Percentiles rank a stretch among this genome's conserved stretches.
Evolutionary conservation across 1,140 invertebrate genomes (phyloP).

Genomic region (Tribolium castaneum): DNA sequence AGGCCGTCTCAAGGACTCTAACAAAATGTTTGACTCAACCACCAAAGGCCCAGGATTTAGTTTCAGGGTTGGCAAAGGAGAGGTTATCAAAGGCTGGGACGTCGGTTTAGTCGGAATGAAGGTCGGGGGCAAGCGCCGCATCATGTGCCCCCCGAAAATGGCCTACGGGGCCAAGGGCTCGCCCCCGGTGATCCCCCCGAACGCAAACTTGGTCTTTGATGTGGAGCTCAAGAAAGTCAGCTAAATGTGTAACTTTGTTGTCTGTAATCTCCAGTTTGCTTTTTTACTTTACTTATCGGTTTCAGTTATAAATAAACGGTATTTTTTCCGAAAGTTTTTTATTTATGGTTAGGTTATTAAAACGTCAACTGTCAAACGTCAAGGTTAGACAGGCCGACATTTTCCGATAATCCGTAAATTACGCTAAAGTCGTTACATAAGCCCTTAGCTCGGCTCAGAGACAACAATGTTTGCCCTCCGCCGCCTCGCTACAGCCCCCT

Average conservation of each 20-base stretch:
- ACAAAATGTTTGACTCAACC: conserved; percentile 83
- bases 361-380: background rate
- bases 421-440: background rate
- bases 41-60: conserved; percentile 82
- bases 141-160: conserved; percentile 85
- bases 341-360: background rate
- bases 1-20: conserved; percentile 81
- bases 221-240: conserved; percentile 86
- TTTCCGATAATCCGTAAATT: background rate
- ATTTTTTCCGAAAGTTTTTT: background rate
- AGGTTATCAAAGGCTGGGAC: conserved; percentile 95
- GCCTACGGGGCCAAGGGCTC: conserved; percentile 85
- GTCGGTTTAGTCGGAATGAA: conserved; percentile 89
- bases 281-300: conserved; percentile 8
- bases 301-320: background rate
- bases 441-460: background rate
- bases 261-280: background rate
- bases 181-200: conserved; percentile 85
- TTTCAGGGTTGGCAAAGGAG: conserved; percentile 84
- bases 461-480: conserved; percentile 51
- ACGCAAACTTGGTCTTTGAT: conserved; percentile 86
- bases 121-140: conserved; percentile 89
- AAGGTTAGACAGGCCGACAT: background rate
- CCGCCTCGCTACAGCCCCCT: conserved; percentile 35
- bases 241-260: conserved; percentile 65